Conservation (phyloP, 2,113 vertebrate genomes). For the Cisticola juncidis region DNA sequence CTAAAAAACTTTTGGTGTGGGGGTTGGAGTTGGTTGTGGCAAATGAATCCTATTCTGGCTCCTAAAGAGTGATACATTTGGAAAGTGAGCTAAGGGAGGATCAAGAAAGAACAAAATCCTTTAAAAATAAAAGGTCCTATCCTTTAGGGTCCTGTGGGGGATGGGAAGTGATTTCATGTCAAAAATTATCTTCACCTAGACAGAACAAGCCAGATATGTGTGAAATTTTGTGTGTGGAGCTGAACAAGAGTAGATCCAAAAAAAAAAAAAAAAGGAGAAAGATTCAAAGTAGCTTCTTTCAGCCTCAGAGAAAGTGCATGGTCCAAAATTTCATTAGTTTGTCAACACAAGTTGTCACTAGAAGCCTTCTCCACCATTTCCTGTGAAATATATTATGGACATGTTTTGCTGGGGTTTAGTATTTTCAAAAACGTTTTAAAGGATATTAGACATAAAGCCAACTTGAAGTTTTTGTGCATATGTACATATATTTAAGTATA, state of each 20-base stretch:
- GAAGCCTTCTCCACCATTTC: neutral
- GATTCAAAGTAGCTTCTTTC: neutral
- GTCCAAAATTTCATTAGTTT: neutral
- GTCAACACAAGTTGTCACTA: neutral
- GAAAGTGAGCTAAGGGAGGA: neutral
- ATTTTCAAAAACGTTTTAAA: neutral
- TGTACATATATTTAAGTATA: neutral
- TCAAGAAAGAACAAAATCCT: neutral
- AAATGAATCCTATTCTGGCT: neutral
- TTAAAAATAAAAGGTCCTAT: neutral
- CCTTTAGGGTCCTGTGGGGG: fast-evolving
- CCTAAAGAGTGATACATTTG: neutral
- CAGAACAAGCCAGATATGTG: neutral
- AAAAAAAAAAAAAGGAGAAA: neutral
- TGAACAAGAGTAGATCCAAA: neutral
- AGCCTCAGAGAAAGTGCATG: neutral
- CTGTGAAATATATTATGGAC: neutral
- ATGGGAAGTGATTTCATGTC: neutral
- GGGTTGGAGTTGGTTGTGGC: neutral
- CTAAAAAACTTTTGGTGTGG: neutral
- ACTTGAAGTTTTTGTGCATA: neutral
- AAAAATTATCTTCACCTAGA: neutral
- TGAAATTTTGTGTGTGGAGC: neutral
- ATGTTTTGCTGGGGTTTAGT: neutral
- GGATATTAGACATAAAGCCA: neutral